Base-by-base conservation (phyloP, 1,140 invertebrate genomes). In the Drosophila albomicans region DNA sequence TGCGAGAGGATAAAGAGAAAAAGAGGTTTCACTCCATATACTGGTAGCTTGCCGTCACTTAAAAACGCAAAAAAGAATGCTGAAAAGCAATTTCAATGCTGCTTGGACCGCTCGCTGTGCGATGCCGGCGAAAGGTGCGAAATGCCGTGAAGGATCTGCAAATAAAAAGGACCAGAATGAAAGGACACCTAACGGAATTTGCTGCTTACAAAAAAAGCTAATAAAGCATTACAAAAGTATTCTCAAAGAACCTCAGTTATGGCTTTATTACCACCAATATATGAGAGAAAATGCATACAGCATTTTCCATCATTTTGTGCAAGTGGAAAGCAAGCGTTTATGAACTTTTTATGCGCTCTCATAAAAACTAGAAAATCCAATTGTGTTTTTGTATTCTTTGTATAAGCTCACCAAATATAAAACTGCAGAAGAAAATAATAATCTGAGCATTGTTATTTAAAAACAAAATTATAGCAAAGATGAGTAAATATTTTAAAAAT, bases 81-180 rank as follows among this genome's bases (percentile, higher is more conserved):
- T 62, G 48, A 79, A 80, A 80, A 79, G 78, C 78, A 79, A 80
- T 80, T 80, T 80, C 78, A 80, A 80, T 80, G 59, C 59, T 28
- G 69, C 51, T 30, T 35, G 41, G 30, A 48, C 70, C 77, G 51
- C 78, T 71, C 71, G 78, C 71, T n/a, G 71, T 58, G 67, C 30
- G 11, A 35, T 54, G 25, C 57, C 46, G 56, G 46, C 11, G 57
- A 46, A 80, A 79, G 78, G 78, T 79, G 77, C 56, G 59, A 51
- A 38, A 30, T 28, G 6, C 15, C 20, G 30, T 11, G 15, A 51
- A 51, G 48, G 8, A 51, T 16, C 8, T 10, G 49, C 20, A 11
- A 52, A 30, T 30, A 52, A 52, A 52, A 6, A 15, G 20, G 3
- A 11, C 15, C 11, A 8, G 10, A 52, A 6, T n/a, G 5, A 7